These are phyloP conservation scores for Odocoileus hemionus DNA, from an alignment of 2,113 vertebrate species.

Conservation along the genomic window DNA sequence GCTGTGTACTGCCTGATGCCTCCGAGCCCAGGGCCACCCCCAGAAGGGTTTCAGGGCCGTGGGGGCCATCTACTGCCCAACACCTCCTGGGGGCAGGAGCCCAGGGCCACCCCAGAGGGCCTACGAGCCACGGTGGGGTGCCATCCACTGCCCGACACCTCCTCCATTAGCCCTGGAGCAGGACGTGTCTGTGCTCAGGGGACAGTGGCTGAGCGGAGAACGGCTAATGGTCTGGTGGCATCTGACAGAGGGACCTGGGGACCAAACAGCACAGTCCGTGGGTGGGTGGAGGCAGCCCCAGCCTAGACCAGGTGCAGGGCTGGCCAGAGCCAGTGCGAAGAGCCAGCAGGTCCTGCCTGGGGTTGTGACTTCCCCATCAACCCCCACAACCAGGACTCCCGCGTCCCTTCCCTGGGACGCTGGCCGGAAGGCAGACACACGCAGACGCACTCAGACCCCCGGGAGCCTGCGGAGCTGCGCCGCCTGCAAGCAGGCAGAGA, in stretches of 20 bases:
- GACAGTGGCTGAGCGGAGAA: rapidly evolving
- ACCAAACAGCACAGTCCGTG: background rate
- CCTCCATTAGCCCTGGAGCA: background rate
- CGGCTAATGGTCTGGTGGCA: background rate
- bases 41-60: too few relatives aligned
- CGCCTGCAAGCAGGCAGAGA: too few relatives aligned
- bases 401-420: background rate
- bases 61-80: too few relatives aligned
- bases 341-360: background rate
- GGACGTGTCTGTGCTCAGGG: background rate
- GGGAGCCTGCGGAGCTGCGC: rapidly evolving
- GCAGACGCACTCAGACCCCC: background rate
- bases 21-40: too few relatives aligned
- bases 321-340: background rate
- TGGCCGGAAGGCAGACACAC: rapidly evolving
- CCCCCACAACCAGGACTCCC: rapidly evolving
- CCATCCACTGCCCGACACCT: background rate
- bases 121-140: too few relatives aligned
- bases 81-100: too few relatives aligned
- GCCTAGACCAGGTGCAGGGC: background rate
- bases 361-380: background rate
- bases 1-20: too few relatives aligned
- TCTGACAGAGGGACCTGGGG: background rate
- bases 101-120: too few relatives aligned
- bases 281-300: background rate